Evolutionary conservation across 2,113 vertebrate species (phyloP), one percentile per base, ranked within the genome.

Genomic region (Actinemys pallida): DNA sequence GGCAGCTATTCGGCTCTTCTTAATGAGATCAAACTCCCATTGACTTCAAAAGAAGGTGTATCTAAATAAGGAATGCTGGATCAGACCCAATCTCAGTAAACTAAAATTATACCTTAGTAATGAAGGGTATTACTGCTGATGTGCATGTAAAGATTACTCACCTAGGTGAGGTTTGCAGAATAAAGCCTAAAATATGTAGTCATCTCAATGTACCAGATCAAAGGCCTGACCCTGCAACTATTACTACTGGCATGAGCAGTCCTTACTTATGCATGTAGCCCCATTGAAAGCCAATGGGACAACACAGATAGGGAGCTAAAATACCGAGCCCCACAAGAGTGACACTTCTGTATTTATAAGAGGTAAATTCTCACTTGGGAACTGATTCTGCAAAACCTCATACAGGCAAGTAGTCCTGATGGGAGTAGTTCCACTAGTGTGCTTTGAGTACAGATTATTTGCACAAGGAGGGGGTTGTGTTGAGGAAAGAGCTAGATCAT

Each of bases 81-180:
- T 57, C 22, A 90, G 50, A 10, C 53, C 19, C 31, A 42, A 49
- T 90, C 69, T 72, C 35, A 69, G 45, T 72, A 88, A 86, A 17
- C 13, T 50, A 42, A n/a, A 72, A 0, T 4, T 29, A 11, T 62
- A 84, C 17, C 45, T 86, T 72, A 39, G 22, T 39, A 39, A 39
- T 22, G n/a, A 72, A 72, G 19, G 19, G 9, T 2, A 25, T 25
- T 72, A 1, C 31, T 72, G 1, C 49, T 10, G 47, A 20, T 50
- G 69, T 24, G 69, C 84, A 1, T 0, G 14, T 54, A 27, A 86
- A 47, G 27, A 62, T 54, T 62, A 31, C 82, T 87, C 78, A 79
- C 0, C 0, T 8, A 69, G 86, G 39, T 31, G 0, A 0, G 3
- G 49, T 10, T 22, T 1, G 27, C 50, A 50, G 69, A 65, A 35